Evolutionary conservation across 2,888 invertebrate genomes (phyloP), one percentile per base, ranked within the genome.

Genomic region (Oscheius myriophilus): DNA sequence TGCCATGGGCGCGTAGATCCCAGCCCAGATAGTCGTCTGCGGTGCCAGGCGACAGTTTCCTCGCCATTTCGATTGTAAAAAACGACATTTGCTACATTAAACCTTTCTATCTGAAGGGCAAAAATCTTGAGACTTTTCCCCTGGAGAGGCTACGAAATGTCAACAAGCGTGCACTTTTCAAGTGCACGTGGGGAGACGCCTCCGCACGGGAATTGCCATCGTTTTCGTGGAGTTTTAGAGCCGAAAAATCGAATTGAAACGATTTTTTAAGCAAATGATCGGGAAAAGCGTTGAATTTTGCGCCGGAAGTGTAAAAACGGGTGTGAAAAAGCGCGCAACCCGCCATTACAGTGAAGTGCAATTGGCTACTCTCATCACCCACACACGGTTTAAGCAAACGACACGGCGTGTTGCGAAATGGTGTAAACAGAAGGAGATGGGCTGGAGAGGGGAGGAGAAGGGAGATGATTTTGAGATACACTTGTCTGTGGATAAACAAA

Each of bases 121-220:
- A n/a, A n/a, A 25, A 3, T 25, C 18, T 16, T n/a, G 49, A 61
- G 51, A 52, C n/a, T n/a, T n/a, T 25, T 39, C 49, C 21, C 14
- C 26, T 45, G 52, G 33, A 25, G 21, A 57, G 39, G 16, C n/a
- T 26, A 33, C 33, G 42, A 42, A 57, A 57, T 18, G 42, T 57
- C 57, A 57, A 42, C 42, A 57, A 57, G 33, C 33, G 57, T 57
- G 39, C 57, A 57, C 39, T 57, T 57, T 57, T 42, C 41, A 39
- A 57, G 57, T 33, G 42, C 33, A 33, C 33, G 33, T 33, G 33
- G 33, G 33, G 33, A 33, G 33, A 33, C 33, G 9, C 9, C 33
- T 9, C 3, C 21, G 18, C 49, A 18, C 9, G n/a, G n/a, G 12
- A 43, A 14, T 43, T 43, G n/a, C n/a, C 18, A 49, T 49, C 21